These are phyloP conservation scores for Tricholaema leucomelas DNA, from an alignment of 2,113 vertebrate genomes.

Conservation along the genomic window DNA sequence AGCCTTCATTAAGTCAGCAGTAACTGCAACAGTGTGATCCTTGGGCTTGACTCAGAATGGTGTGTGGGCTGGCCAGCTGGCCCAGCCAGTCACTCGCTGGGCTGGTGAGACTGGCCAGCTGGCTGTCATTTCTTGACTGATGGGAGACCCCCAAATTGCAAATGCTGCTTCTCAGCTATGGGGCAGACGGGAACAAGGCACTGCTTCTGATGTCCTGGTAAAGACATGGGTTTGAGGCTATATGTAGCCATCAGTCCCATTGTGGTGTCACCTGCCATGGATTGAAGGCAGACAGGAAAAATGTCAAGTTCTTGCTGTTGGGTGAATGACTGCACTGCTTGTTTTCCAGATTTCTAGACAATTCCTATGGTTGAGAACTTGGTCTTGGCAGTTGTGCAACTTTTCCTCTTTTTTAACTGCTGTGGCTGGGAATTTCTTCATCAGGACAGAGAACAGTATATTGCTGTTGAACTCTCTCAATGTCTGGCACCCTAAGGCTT, in stretches of 20 bases:
- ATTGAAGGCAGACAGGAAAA: background rate
- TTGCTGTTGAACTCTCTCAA: background rate
- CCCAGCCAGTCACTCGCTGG: background rate
- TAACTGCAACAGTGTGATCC: background rate
- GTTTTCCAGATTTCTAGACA: background rate
- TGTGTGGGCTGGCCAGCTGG: background rate
- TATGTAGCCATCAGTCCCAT: rapidly evolving
- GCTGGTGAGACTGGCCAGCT: background rate
- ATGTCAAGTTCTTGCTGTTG: background rate
- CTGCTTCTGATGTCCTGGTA: background rate
- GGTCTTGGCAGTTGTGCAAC: background rate
- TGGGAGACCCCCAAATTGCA: background rate
- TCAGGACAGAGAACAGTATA: background rate
- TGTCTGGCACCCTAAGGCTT: background rate
- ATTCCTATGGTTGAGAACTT: background rate
- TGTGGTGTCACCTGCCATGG: background rate
- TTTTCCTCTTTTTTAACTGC: background rate
- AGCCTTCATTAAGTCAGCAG: background rate
- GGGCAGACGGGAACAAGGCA: background rate
- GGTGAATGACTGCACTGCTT: background rate
- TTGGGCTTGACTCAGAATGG: background rate
- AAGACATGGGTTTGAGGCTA: background rate
- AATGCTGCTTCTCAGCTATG: background rate
- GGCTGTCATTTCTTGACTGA: background rate
- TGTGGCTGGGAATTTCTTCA: background rate